Evolutionary conservation across 2,888 invertebrate species (phyloP).

Genomic region (Anorthoa munda): DNA sequence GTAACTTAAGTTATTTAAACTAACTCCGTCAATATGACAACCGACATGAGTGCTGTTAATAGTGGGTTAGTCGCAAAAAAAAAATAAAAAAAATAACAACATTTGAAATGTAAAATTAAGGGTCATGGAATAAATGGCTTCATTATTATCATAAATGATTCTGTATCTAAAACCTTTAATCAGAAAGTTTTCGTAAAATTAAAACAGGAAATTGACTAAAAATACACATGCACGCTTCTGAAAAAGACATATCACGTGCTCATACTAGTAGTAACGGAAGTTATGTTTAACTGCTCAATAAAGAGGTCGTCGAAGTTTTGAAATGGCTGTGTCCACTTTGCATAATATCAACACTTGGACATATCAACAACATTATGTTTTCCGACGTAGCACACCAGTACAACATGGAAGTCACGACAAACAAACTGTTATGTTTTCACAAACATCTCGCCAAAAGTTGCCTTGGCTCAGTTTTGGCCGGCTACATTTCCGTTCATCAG

Average conservation of each 20-base stretch:
- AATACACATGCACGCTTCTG: neutral
- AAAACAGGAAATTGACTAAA: too few species aligned
- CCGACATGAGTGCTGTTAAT: too few species aligned
- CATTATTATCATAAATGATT: too few species aligned
- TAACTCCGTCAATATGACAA: too few species aligned
- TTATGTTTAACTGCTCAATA: neutral
- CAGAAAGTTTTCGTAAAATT: too few species aligned
- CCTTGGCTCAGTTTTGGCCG: neutral
- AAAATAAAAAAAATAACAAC: too few species aligned
- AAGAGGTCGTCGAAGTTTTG: conserved; percentile 5
- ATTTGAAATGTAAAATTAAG: too few species aligned
- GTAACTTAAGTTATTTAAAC: too few species aligned
- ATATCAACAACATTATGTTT: conserved; percentile 41
- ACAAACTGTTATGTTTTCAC: conserved; percentile 24
- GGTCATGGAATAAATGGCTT: too few species aligned
- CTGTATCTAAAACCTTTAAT: too few species aligned
- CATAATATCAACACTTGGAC: conserved; percentile 31
- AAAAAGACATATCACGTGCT: neutral
- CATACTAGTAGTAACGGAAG: neutral
- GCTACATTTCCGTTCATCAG: neutral
- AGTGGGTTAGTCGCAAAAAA: too few species aligned
- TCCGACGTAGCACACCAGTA: neutral
- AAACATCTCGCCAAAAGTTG: conserved; percentile 36
- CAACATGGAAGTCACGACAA: conserved; percentile 35
- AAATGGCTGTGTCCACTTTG: conserved; percentile 12